These are phyloP conservation scores for Atopsyche davidsoni DNA, from an alignment of 1,140 invertebrate genomes.

Conservation along the genomic window DNA sequence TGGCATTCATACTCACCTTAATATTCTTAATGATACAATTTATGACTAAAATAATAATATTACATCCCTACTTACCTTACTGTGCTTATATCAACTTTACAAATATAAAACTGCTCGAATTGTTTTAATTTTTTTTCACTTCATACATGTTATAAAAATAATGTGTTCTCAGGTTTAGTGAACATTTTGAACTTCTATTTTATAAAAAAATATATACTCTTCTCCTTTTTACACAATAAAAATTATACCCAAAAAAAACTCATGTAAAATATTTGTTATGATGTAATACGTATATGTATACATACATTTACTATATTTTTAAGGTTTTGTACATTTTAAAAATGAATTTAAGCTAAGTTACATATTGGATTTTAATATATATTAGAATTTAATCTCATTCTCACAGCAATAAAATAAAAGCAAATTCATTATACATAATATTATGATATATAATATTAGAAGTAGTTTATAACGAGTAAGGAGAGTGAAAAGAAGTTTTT, in stretches of 20 bases:
- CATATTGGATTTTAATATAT: slow-evolving; percentile 12
- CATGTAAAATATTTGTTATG: slow-evolving; percentile 2
- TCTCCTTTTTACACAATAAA: background rate
- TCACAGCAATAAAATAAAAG: slow-evolving; percentile 29
- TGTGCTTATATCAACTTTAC: too few relatives aligned
- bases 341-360: background rate
- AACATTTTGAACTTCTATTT: too few relatives aligned
- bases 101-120: too few relatives aligned
- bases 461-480: slow-evolving; percentile 19
- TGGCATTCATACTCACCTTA: too few relatives aligned
- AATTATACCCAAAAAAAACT: background rate
- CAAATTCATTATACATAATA: slow-evolving; percentile 25
- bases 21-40: too few relatives aligned
- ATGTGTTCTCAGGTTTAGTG: too few relatives aligned
- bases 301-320: slow-evolving; percentile 9
- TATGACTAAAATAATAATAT: too few relatives aligned
- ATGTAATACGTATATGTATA: background rate
- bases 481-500: slow-evolving; percentile 21
- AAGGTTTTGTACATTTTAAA: slow-evolving; percentile 16
- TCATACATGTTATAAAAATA: too few relatives aligned
- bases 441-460: slow-evolving; percentile 22
- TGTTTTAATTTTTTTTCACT: too few relatives aligned
- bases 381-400: slow-evolving; percentile 23
- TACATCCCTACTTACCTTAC: too few relatives aligned
- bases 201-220: background rate